Percentiles rank a stretch among this genome's conserved stretches.
Conservation (phyloP, 2,113 vertebrate species). For the Anseranas semipalmata region DNA sequence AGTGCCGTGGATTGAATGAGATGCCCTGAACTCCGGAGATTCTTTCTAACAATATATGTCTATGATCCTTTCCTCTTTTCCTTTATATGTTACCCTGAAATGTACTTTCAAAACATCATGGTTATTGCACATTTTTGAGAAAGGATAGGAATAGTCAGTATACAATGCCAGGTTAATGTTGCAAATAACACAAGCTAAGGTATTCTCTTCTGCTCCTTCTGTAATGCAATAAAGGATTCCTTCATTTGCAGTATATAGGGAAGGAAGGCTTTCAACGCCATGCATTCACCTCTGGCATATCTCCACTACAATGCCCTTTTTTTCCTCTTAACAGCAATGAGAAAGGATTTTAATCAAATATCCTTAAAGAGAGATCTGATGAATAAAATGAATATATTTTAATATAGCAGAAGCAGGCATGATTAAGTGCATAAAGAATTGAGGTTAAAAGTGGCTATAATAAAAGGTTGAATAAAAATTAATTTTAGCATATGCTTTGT, state of each 20-base stretch:
- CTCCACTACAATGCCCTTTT: neutral
- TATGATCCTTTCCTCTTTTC: neutral
- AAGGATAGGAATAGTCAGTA: neutral
- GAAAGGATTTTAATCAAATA: slow-evolving; percentile 36
- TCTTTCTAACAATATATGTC: neutral
- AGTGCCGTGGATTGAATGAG: neutral
- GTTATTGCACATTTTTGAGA: neutral
- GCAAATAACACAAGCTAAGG: neutral
- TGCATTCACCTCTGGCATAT: neutral
- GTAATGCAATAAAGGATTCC: neutral
- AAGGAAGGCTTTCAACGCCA: neutral
- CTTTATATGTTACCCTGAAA: neutral
- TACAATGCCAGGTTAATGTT: neutral
- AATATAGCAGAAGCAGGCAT: slow-evolving; percentile 33
- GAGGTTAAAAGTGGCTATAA: slow-evolving; percentile 44
- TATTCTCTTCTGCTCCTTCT: neutral
- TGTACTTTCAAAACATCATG: neutral
- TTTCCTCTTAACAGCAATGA: neutral
- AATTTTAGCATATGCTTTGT: slow-evolving; percentile 57
- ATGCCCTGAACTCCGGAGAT: neutral
- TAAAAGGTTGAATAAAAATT: slow-evolving; percentile 63
- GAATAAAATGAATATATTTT: slow-evolving; percentile 34
- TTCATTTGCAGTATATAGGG: neutral
- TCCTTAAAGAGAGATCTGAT: neutral
- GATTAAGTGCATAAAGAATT: slow-evolving; percentile 51